phyloP scores from a whole-genome alignment of 1,140 invertebrate species.

The Coboldia fuscipes region DNA sequence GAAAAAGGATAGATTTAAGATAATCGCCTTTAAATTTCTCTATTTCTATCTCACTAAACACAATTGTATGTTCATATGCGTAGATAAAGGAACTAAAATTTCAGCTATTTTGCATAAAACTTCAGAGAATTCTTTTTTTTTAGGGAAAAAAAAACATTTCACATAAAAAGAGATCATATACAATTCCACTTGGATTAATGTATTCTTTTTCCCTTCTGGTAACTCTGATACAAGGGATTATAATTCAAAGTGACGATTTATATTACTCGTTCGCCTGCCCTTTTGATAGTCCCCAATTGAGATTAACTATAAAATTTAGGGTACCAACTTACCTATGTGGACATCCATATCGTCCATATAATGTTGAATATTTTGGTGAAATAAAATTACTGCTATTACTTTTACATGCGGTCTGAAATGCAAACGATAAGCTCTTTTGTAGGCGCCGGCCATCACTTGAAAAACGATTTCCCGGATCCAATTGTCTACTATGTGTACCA shows the following conservation, averaged over 20 bases:
- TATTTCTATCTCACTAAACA: too few species aligned
- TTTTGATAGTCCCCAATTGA: not conserved
- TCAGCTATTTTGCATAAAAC: too few species aligned
- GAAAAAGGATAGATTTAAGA: slow-evolving; percentile 4
- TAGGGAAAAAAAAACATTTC: too few species aligned
- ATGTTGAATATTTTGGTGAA: not conserved
- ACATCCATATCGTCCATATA: not conserved
- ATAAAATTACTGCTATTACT: slow-evolving; percentile 11
- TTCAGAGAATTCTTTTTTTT: too few species aligned
- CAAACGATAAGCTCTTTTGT: slow-evolving; percentile 20
- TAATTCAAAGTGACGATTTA: not conserved
- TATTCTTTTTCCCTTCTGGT: too few species aligned
- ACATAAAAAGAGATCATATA: too few species aligned
- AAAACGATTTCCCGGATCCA: not conserved
- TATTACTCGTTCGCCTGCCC: slow-evolving; percentile 9
- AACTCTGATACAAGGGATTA: not conserved
- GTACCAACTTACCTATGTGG: slow-evolving; percentile 1
- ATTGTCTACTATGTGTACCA: not conserved
- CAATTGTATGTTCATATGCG: too few species aligned
- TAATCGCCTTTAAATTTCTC: too few species aligned
- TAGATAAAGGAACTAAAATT: too few species aligned
- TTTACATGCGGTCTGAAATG: slow-evolving; percentile 15
- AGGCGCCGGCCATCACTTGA: slow-evolving; percentile 9
- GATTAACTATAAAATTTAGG: not conserved
- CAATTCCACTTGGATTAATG: too few species aligned